Percentiles rank a stretch among this genome's conserved stretches.
Evolutionary conservation across 2,797 vertebrate species (phyloP).

Genomic region (Hemitrygon akajei): DNA sequence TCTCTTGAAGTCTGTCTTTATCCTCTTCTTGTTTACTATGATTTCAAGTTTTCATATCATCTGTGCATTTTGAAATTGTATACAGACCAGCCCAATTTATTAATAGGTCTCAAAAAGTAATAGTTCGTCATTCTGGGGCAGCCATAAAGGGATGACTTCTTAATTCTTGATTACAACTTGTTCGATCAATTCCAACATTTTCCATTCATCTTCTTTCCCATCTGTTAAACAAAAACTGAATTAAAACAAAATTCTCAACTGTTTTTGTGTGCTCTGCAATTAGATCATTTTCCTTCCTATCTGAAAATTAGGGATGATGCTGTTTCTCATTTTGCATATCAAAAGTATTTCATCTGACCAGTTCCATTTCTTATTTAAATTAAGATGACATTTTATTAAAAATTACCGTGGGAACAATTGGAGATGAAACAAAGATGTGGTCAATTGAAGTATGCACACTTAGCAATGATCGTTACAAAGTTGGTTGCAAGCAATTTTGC

Average conservation of each 20-base stretch:
- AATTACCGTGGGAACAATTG: not conserved
- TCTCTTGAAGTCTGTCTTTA: too few species aligned
- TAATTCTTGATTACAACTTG: not conserved
- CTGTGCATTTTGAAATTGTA: too few species aligned
- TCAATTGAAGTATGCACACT: not conserved
- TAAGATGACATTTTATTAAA: not conserved
- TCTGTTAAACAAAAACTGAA: not conserved
- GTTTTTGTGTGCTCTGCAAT: not conserved
- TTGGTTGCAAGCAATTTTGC: not conserved
- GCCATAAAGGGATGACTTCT: too few species aligned
- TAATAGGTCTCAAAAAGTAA: too few species aligned
- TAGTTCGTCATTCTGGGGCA: too few species aligned
- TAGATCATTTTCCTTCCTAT: not conserved
- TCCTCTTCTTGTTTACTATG: too few species aligned
- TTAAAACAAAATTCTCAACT: not conserved
- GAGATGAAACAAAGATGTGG: not conserved
- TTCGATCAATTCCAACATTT: not conserved
- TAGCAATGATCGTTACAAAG: not conserved
- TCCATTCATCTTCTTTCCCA: not conserved
- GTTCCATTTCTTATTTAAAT: not conserved
- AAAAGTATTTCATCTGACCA: not conserved
- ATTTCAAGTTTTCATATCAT: too few species aligned
- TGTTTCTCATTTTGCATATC: not conserved
- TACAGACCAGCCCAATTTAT: too few species aligned
- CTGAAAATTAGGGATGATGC: not conserved